phyloP scores from a whole-genome alignment of 2,113 vertebrate species.

The Mionectes macconnelli region DNA sequence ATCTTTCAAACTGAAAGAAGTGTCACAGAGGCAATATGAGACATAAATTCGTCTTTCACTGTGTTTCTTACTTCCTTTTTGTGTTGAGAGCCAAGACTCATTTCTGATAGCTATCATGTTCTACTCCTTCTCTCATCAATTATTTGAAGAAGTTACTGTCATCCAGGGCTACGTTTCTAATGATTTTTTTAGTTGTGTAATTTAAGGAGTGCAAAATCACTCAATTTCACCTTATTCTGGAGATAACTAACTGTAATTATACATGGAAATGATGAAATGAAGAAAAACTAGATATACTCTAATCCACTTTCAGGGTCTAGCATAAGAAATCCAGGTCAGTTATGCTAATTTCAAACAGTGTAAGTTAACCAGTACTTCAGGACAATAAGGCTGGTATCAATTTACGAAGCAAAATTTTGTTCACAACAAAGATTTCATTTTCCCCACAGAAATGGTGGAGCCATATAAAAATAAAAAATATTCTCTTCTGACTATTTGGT shows the following conservation, averaged over 20 bases:
- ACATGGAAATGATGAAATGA: conserved; percentile 20
- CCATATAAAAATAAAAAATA: not conserved
- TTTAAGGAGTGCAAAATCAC: conserved; percentile 38
- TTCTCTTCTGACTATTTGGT: not conserved
- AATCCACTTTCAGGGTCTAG: not conserved
- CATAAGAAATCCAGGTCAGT: not conserved
- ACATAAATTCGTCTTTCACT: conserved; percentile 14
- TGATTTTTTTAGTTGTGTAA: conserved; percentile 52
- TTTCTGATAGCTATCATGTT: conserved; percentile 55
- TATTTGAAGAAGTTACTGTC: conserved; percentile 40
- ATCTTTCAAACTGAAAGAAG: conserved; percentile 20
- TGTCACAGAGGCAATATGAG: not conserved
- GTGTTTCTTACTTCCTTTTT: conserved; percentile 13
- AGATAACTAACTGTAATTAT: conserved; percentile 42
- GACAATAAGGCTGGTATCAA: not conserved
- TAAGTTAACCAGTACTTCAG: not conserved
- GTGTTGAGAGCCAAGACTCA: not conserved
- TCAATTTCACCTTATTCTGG: conserved; percentile 40
- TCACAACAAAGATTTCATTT: not conserved
- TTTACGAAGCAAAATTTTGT: not conserved
- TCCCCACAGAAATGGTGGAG: not conserved
- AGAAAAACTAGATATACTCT: conserved; percentile 5
- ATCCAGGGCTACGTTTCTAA: conserved; percentile 39
- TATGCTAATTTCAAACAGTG: not conserved
- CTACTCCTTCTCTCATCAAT: conserved; percentile 45